These are phyloP conservation scores for Cichlasoma orientale DNA, from an alignment of 2,797 vertebrate species.

Conservation along the genomic window DNA sequence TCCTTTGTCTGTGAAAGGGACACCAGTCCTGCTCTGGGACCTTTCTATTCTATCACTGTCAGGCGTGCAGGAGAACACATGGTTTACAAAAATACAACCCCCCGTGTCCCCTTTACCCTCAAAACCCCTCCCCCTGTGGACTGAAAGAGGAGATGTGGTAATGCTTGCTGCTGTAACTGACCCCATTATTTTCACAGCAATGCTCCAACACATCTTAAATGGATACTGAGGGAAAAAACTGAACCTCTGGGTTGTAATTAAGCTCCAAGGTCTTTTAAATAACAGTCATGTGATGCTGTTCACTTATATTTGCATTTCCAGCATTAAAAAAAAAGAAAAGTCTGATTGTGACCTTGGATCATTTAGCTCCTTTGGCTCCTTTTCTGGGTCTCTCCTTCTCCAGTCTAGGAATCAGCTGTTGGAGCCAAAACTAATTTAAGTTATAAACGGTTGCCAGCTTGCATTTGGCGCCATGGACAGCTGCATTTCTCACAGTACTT, in stretches of 20 bases:
- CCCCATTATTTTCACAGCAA: conserved; percentile 37
- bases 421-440: conserved; percentile 68
- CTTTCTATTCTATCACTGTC: conserved; percentile 52
- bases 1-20: conserved; percentile 34
- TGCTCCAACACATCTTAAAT: conserved; percentile 9
- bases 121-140: conserved; percentile 30
- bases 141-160: conserved; percentile 25
- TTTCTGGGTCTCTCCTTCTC: conserved; percentile 38
- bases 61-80: conserved; percentile 57
- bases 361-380: conserved; percentile 16
- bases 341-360: conserved; percentile 12
- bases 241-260: not conserved
- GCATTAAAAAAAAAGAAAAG: not conserved
- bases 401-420: conserved; percentile 60
- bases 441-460: conserved; percentile 61
- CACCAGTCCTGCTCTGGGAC: conserved; percentile 17
- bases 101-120: conserved; percentile 41
- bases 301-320: conserved; percentile 6
- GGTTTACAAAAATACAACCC: conserved; percentile 71
- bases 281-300: not conserved
- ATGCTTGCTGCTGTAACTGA: conserved; percentile 39
- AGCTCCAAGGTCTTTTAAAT: not conserved
- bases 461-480: conserved; percentile 56
- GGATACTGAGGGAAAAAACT: not conserved
- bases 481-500: conserved; percentile 53